A percentile compares a stretch with the other conserved stretches of the same genome.
phyloP scores from a whole-genome alignment of 2,113 vertebrate species.

The Hypocryptadius cinnamomeus region DNA sequence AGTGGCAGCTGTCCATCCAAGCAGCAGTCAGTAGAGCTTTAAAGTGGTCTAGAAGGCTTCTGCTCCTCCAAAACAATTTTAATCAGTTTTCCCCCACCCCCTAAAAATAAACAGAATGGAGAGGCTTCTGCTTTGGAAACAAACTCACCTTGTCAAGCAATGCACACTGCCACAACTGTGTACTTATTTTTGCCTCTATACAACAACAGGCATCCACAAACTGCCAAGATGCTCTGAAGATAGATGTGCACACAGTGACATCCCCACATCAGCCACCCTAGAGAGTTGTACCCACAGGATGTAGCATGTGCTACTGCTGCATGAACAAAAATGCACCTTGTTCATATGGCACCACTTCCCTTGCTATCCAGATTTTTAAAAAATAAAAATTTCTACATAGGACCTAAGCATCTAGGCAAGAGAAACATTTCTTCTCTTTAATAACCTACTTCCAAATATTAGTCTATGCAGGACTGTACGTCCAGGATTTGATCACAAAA shows the following conservation, averaged over 20 bases:
- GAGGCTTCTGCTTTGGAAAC: neutral
- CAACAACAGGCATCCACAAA: neutral
- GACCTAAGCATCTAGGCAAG: neutral
- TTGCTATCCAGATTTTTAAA: neutral
- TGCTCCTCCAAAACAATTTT: neutral
- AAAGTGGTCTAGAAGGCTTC: neutral
- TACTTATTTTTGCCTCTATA: neutral
- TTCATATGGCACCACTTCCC: neutral
- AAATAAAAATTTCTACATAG: neutral
- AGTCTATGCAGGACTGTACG: neutral
- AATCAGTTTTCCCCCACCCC: neutral
- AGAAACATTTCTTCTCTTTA: neutral
- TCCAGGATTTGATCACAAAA: neutral
- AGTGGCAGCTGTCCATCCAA: neutral
- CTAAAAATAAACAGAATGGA: neutral
- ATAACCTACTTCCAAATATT: neutral
- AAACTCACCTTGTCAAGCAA: neutral
- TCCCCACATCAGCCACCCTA: neutral
- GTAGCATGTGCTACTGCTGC: neutral
- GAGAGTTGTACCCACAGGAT: neutral
- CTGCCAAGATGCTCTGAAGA: neutral
- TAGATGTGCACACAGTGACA: neutral
- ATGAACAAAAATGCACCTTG: neutral
- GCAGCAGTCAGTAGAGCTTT: neutral
- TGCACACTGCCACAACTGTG: fast-evolving